A percentile compares a stretch with the other conserved stretches of the same genome.
phyloP scores from a whole-genome alignment of 2,888 invertebrate species.

The Bruchidius siliquastri region DNA sequence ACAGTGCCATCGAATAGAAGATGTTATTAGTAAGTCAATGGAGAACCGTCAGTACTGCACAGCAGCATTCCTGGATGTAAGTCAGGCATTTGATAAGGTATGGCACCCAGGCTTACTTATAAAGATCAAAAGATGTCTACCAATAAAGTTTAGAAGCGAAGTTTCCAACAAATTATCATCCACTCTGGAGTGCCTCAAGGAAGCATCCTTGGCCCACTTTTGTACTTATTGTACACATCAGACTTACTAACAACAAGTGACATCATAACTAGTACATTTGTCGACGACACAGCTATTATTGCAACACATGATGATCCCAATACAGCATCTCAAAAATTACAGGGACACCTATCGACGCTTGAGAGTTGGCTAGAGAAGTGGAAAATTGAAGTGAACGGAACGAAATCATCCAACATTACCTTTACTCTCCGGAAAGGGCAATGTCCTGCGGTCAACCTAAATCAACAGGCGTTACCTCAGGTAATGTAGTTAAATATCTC shows the following conservation, averaged over 20 bases:
- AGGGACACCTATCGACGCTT: background rate
- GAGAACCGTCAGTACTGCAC: background rate
- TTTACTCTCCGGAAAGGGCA: background rate
- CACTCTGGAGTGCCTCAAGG: background rate
- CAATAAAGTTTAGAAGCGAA: background rate
- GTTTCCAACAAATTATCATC: background rate
- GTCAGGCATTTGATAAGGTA: background rate
- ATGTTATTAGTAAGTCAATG: background rate
- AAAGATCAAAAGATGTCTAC: background rate
- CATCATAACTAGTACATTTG: background rate
- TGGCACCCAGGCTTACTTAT: background rate
- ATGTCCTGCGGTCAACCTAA: background rate
- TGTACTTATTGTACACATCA: background rate
- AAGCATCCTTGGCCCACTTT: background rate
- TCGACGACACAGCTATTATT: slow-evolving; percentile 4
- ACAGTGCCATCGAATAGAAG: background rate
- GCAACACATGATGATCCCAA: background rate
- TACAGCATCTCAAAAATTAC: background rate
- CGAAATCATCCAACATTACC: slow-evolving; percentile 1
- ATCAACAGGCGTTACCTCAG: background rate
- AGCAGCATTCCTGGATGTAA: background rate
- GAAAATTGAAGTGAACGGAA: slow-evolving; percentile 5
- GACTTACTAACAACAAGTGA: slow-evolving; percentile 1
- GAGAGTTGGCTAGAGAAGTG: background rate
- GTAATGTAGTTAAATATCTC: background rate